Percentiles rank a stretch among this genome's conserved stretches.
phyloP scores from a whole-genome alignment of 2,797 vertebrate species.

The Lithobates pipiens region DNA sequence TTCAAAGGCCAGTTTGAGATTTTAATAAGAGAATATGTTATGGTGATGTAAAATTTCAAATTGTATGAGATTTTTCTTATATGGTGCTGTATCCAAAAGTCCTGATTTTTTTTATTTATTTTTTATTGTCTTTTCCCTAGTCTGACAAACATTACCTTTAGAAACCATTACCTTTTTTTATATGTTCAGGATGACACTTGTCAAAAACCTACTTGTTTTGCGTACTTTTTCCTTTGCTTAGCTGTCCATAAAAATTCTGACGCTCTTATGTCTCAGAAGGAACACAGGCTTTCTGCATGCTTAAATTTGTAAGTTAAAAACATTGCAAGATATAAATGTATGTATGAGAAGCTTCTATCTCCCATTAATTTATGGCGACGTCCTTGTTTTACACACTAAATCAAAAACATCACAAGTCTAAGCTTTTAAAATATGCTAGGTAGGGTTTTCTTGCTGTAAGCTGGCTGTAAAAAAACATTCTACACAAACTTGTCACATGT shows the following conservation, averaged over 20 bases:
- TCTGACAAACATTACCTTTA: not conserved
- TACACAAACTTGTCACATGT: not conserved
- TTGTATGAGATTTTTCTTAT: not conserved
- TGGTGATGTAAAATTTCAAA: not conserved
- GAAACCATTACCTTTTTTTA: slow-evolving; percentile 11
- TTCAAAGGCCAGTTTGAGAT: not conserved
- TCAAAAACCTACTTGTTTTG: not conserved
- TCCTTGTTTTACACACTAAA: not conserved
- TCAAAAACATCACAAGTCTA: not conserved
- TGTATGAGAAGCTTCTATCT: not conserved
- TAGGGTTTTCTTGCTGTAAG: not conserved
- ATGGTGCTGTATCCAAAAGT: not conserved
- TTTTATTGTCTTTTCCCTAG: not conserved
- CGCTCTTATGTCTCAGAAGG: not conserved
- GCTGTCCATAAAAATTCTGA: not conserved
- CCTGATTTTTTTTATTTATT: not conserved
- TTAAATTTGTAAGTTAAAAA: not conserved
- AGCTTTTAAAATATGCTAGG: not conserved
- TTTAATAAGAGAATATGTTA: not conserved
- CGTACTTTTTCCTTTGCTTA: not conserved
- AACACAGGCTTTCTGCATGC: not conserved
- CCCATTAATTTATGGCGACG: not conserved
- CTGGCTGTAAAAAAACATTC: not conserved
- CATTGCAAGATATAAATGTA: not conserved
- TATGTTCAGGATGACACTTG: slow-evolving; percentile 17